Conservation (phyloP, 2,888 invertebrate species). For the Lasioglossum calceatum region DNA sequence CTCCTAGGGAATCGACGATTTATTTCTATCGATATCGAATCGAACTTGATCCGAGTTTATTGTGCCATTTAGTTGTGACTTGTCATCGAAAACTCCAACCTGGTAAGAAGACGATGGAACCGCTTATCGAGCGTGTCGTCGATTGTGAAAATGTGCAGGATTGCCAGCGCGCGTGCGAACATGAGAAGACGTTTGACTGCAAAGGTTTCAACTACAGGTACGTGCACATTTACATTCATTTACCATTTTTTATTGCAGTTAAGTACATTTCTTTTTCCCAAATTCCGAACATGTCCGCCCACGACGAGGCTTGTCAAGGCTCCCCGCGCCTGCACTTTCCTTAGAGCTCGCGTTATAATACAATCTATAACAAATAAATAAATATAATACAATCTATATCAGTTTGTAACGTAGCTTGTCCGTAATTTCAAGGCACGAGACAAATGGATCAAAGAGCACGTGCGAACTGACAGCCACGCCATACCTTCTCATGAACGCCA, state of each 20-base stretch:
- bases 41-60: conserved; percentile 11
- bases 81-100: conserved; percentile 92
- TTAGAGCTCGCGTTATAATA: not conserved
- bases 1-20: not conserved
- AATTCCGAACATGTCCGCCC: not conserved
- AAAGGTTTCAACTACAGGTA: conserved; percentile 94
- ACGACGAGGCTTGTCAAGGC: not conserved
- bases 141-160: conserved; percentile 91
- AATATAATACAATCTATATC: not conserved
- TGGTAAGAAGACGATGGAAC: conserved; percentile 89
- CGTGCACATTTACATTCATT: conserved; percentile 65
- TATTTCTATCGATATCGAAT: not conserved
- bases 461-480: conserved; percentile 92
- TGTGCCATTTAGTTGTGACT: conserved; percentile 85
- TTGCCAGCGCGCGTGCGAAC: conserved; percentile 91
- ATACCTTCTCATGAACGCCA: conserved; percentile 88
- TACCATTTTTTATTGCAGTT: too few relatives aligned
- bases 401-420: not conserved
- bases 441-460: conserved; percentile 85
- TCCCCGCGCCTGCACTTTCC: not conserved
- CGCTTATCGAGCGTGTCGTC: conserved; percentile 89
- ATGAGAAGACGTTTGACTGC: conserved; percentile 90
- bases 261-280: not conserved
- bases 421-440: conserved; percentile 44
- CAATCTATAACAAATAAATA: too few relatives aligned